These are phyloP conservation scores for Mustela nigripes DNA, from an alignment of 2,113 vertebrate species.

Conservation along the genomic window DNA sequence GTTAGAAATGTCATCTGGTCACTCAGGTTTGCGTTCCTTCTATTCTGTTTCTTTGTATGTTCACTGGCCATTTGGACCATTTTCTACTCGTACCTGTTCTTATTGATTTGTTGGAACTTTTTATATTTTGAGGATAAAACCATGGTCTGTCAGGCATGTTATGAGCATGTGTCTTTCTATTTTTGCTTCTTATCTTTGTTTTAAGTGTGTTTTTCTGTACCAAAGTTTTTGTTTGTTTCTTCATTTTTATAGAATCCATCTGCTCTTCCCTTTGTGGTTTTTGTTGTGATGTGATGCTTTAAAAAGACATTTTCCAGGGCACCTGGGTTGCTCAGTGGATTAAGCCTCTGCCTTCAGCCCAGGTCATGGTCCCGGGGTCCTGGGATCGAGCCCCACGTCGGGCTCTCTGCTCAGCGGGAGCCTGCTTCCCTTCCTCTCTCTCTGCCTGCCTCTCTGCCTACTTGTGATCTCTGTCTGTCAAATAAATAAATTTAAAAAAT, in stretches of 20 bases:
- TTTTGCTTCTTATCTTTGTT: slow-evolving; percentile 4
- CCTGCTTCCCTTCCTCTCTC: too few relatives aligned
- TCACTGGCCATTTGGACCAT: neutral
- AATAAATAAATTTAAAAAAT: too few relatives aligned
- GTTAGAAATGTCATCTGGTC: neutral
- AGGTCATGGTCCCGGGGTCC: too few relatives aligned
- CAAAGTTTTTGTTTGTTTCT: neutral
- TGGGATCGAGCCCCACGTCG: too few relatives aligned
- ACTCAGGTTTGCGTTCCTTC: neutral
- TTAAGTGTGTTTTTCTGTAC: neutral
- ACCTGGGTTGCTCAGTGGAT: too few relatives aligned
- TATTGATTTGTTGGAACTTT: neutral
- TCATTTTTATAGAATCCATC: neutral
- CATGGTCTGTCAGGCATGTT: neutral
- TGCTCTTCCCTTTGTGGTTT: neutral
- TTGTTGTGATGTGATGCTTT: neutral
- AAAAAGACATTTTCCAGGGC: neutral
- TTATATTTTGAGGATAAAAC: neutral
- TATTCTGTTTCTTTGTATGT: neutral
- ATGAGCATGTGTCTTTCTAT: neutral
- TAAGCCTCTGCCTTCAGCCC: too few relatives aligned
- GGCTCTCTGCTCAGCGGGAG: too few relatives aligned
- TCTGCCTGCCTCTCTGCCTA: too few relatives aligned
- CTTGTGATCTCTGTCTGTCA: too few relatives aligned
- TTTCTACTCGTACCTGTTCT: neutral